Conservation (phyloP, 2,888 invertebrate species). For the Zonitis immaculata region DNA sequence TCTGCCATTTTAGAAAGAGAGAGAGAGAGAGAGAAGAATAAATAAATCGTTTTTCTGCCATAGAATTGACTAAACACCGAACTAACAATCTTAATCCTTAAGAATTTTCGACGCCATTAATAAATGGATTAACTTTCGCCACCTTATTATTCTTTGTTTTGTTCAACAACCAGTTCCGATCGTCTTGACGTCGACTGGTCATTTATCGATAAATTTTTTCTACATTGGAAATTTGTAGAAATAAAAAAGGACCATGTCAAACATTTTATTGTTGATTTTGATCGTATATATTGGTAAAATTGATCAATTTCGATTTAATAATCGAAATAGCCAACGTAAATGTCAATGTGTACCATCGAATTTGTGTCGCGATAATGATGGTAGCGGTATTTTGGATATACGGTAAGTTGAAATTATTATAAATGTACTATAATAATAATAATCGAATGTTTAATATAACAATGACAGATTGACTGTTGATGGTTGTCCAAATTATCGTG, state of each 20-base stretch:
- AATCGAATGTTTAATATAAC: too few species aligned
- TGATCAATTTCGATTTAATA: background rate
- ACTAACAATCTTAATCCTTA: background rate
- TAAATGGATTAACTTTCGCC: background rate
- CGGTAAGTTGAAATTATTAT: too few species aligned
- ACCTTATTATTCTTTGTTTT: background rate
- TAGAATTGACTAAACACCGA: background rate
- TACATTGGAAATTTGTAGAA: too few species aligned
- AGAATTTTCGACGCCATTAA: background rate
- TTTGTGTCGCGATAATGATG: conserved; percentile 27
- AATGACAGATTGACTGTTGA: conserved; percentile 34
- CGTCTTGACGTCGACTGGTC: background rate
- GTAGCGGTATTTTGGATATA: conserved; percentile 29
- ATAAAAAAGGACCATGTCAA: too few species aligned
- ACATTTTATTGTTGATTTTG: too few species aligned
- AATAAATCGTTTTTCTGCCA: background rate
- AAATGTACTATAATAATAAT: too few species aligned
- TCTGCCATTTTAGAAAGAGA: too few species aligned
- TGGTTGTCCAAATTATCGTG: conserved; percentile 51
- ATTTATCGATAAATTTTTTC: too few species aligned
- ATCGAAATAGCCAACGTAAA: background rate
- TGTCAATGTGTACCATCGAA: conserved; percentile 30
- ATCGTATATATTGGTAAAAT: background rate
- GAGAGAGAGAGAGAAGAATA: too few species aligned
- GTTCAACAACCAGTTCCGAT: background rate